phyloP scores from a whole-genome alignment of 1,140 invertebrate species.

The Leptoteleia sp. region DNA sequence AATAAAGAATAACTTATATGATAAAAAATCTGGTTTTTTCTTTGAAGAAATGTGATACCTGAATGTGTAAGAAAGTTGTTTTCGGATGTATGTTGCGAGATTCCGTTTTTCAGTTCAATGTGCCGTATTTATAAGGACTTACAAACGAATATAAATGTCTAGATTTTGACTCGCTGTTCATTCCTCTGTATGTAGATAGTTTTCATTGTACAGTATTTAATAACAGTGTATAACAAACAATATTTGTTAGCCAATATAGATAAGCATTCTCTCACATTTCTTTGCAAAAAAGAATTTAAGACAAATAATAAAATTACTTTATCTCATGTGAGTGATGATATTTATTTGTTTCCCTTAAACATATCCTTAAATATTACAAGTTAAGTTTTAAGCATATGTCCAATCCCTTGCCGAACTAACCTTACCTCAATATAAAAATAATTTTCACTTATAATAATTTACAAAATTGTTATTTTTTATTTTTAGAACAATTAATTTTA shows the following conservation, averaged over 20 bases:
- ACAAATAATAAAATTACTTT: conserved; percentile 44
- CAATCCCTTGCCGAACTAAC: too few species aligned
- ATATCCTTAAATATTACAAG: too few species aligned
- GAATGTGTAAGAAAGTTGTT: conserved; percentile 39
- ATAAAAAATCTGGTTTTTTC: conserved; percentile 53
- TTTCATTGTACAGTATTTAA: conserved; percentile 79
- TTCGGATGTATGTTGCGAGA: conserved; percentile 32
- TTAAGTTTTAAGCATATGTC: too few species aligned
- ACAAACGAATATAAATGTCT: conserved; percentile 44
- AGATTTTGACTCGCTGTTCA: conserved; percentile 66
- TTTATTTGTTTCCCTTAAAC: too few species aligned
- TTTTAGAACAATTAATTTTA: too few species aligned
- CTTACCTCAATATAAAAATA: too few species aligned
- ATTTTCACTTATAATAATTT: too few species aligned
- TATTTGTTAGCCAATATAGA: conserved; percentile 71
- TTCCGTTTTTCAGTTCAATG: conserved; percentile 28
- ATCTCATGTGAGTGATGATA: conserved; percentile 31
- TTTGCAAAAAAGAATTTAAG: conserved; percentile 31
- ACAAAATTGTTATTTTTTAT: too few species aligned
- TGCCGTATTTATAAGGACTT: conserved; percentile 42
- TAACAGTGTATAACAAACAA: conserved; percentile 73
- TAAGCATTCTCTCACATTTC: conserved; percentile 48
- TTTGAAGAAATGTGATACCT: conserved; percentile 41
- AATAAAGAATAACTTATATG: too few species aligned
- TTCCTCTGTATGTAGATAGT: conserved; percentile 73